phyloP scores from a whole-genome alignment of 2,888 invertebrate species.

The Nomada fucata region DNA sequence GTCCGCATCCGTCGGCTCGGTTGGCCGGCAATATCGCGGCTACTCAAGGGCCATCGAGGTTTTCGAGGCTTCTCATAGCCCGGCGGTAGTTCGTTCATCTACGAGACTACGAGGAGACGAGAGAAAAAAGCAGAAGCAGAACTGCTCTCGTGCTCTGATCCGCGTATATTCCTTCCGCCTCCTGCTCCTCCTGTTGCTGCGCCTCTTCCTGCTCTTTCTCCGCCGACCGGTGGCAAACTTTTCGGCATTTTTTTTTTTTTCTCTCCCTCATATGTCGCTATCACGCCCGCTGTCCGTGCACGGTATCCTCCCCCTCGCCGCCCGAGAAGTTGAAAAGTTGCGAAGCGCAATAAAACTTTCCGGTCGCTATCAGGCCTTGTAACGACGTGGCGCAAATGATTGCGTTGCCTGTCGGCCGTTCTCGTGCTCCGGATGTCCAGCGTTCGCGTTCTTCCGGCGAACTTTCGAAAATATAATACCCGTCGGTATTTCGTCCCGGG shows the following conservation, averaged over 20 bases:
- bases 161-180: conserved; percentile 72
- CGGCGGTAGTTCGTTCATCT: conserved; percentile 73
- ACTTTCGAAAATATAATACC: background rate
- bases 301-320: conserved; percentile 55
- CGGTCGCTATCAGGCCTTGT: conserved; percentile 43
- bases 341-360: conserved; percentile 68
- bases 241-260: conserved; percentile 29
- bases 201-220: conserved; percentile 49
- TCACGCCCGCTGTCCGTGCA: conserved; percentile 56
- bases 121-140: conserved; percentile 70
- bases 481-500: background rate
- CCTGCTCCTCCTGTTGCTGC: conserved; percentile 46
- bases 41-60: conserved; percentile 83
- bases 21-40: conserved; percentile 83
- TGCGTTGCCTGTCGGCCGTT: conserved; percentile 24
- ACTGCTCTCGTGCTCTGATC: conserved; percentile 57
- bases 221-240: conserved; percentile 53
- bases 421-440: conserved; percentile 38
- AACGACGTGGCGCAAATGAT: conserved; percentile 47
- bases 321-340: conserved; percentile 64
- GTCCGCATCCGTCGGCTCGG: conserved; percentile 75
- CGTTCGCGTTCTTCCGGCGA: background rate
- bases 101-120: conserved; percentile 73
- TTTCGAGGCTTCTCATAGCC: conserved; percentile 81
- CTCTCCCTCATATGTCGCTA: conserved; percentile 69